Evolutionary conservation across 2,888 invertebrate genomes (phyloP).

Genomic region (Heliconius charithonia): DNA sequence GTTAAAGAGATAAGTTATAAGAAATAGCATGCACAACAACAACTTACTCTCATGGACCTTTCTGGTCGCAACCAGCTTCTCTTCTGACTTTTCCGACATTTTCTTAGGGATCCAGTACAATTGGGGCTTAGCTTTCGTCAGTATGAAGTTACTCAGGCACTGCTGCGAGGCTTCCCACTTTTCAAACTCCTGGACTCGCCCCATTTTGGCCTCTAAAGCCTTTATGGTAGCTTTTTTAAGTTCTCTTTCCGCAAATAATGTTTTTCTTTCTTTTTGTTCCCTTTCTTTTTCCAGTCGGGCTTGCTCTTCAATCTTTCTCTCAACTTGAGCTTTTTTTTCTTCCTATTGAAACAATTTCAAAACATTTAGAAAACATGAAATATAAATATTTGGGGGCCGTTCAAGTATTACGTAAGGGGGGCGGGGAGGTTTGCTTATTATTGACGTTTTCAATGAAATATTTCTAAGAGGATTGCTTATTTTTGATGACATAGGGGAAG

Average conservation of each 20-base stretch:
- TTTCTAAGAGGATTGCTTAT: too few species aligned
- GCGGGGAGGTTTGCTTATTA: too few species aligned
- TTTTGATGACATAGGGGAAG: too few species aligned
- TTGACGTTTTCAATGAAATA: too few species aligned
- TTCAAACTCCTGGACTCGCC: constrained; percentile 93
- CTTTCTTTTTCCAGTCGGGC: constrained; percentile 93
- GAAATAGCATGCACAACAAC: background rate
- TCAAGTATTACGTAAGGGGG: too few species aligned
- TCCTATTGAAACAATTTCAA: constrained; percentile 60
- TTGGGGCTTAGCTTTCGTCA: constrained; percentile 93
- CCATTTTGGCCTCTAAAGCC: constrained; percentile 95
- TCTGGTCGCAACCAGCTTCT: constrained; percentile 86
- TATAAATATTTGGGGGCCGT: background rate
- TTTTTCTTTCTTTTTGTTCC: constrained; percentile 91
- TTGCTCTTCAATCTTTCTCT: constrained; percentile 96
- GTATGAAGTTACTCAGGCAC: constrained; percentile 91
- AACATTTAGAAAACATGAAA: background rate
- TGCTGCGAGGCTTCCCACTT: constrained; percentile 91
- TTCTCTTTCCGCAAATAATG: constrained; percentile 92
- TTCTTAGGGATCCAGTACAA: constrained; percentile 94
- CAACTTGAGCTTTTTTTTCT: constrained; percentile 88
- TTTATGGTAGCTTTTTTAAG: constrained; percentile 94
- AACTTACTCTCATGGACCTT: constrained; percentile 86
- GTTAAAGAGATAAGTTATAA: too few species aligned
- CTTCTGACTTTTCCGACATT: constrained; percentile 87